A percentile compares a stretch with the other conserved stretches of the same genome.
Conservation (phyloP, 2,113 vertebrate genomes). For the Climacteris rufus region DNA sequence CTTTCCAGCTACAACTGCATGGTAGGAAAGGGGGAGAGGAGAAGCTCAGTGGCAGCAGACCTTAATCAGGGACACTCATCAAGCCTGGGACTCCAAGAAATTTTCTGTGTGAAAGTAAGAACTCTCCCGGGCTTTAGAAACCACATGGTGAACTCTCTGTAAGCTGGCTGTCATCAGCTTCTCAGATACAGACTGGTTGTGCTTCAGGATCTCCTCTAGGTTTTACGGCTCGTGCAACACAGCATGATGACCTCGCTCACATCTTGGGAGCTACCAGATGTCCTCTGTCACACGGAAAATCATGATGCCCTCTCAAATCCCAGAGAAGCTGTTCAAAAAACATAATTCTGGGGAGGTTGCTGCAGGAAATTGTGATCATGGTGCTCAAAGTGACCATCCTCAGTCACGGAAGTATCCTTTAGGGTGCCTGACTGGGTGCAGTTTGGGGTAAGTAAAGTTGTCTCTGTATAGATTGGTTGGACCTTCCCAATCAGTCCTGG, state of each 20-base stretch:
- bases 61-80: background rate
- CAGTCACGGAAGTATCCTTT: background rate
- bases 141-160: background rate
- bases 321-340: background rate
- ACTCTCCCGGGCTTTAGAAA: background rate
- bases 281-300: background rate
- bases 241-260: background rate
- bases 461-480: background rate
- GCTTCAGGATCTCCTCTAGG: background rate
- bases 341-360: background rate
- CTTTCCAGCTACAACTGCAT: accelerated
- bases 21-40: background rate
- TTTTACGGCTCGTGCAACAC: background rate
- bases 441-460: background rate
- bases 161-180: background rate
- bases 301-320: background rate
- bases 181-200: background rate
- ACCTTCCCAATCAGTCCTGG: background rate
- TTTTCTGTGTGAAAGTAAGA: background rate
- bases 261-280: background rate
- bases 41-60: background rate
- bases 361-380: background rate
- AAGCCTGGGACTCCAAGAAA: background rate
- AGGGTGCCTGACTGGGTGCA: background rate
- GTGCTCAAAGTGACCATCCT: accelerated